phyloP scores from a whole-genome alignment of 2,113 vertebrate species.

The Apteryx owenii region DNA sequence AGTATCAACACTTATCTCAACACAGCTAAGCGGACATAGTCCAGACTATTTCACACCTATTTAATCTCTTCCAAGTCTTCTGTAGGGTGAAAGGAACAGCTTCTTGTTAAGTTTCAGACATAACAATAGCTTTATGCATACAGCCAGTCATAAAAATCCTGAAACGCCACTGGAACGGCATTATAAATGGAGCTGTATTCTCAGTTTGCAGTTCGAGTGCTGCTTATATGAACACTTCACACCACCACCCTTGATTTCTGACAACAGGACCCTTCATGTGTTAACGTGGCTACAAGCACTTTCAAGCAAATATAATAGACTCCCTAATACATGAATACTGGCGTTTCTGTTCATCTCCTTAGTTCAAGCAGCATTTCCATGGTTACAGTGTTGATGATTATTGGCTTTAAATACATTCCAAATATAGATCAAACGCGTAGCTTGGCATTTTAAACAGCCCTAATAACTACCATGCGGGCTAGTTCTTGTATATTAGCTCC shows the following conservation, averaged over 20 bases:
- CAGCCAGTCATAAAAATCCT: background rate
- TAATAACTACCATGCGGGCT: background rate
- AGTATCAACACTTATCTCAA: background rate
- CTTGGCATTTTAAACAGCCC: background rate
- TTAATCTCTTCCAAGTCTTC: background rate
- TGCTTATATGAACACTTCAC: background rate
- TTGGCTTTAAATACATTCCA: background rate
- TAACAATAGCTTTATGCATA: background rate
- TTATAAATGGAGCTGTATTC: background rate
- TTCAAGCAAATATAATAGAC: background rate
- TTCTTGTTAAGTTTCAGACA: background rate
- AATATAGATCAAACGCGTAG: background rate
- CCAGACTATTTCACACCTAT: background rate
- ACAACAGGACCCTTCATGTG: background rate
- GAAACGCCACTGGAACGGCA: background rate
- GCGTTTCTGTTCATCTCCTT: background rate
- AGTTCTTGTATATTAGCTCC: background rate
- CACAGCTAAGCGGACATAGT: background rate
- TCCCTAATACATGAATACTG: background rate
- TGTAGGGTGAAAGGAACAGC: background rate
- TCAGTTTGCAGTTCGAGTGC: background rate
- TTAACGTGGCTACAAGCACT: background rate
- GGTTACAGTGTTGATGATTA: conserved; percentile 19
- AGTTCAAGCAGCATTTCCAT: conserved; percentile 29
- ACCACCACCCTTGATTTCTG: background rate